These are phyloP conservation scores for Cheumatopsyche charites DNA, from an alignment of 1,140 invertebrate genomes.

Conservation along the genomic window DNA sequence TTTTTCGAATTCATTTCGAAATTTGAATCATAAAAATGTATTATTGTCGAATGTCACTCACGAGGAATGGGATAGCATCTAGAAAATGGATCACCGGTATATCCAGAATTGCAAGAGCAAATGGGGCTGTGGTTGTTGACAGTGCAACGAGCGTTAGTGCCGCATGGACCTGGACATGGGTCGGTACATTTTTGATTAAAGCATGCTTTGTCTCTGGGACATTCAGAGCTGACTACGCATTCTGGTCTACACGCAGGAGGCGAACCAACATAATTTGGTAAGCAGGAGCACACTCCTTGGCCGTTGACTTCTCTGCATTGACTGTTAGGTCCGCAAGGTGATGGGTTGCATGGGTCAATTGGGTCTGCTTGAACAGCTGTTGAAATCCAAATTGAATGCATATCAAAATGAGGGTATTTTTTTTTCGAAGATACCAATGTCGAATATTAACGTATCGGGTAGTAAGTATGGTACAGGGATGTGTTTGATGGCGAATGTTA, in stretches of 20 bases:
- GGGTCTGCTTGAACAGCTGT: slow-evolving; percentile 43
- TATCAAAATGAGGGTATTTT: too few relatives aligned
- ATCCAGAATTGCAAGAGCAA: slow-evolving; percentile 75
- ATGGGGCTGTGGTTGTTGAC: slow-evolving; percentile 68
- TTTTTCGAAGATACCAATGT: too few relatives aligned
- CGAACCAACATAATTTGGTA: slow-evolving; percentile 64
- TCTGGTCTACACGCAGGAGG: slow-evolving; percentile 60
- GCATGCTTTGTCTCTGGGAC: slow-evolving; percentile 54
- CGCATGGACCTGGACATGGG: slow-evolving; percentile 69
- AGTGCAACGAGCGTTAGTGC: slow-evolving; percentile 72
- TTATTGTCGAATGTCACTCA: slow-evolving; percentile 51
- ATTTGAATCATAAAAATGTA: not conserved
- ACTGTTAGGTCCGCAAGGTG: slow-evolving; percentile 76
- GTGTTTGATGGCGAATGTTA: too few relatives aligned
- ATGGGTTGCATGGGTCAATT: slow-evolving; percentile 70
- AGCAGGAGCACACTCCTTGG: slow-evolving; percentile 59
- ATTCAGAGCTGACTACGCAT: slow-evolving; percentile 58
- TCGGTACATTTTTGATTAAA: slow-evolving; percentile 63
- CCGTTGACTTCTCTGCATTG: slow-evolving; percentile 64
- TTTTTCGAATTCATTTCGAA: slow-evolving; percentile 54
- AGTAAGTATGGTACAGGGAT: too few relatives aligned
- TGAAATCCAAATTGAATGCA: too few relatives aligned
- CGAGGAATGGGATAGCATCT: slow-evolving; percentile 64
- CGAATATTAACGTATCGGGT: too few relatives aligned
- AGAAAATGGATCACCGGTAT: slow-evolving; percentile 77